Percentiles rank a stretch among this genome's conserved stretches.
Conservation (phyloP, 1,140 invertebrate genomes). For the Drosophila nigromelanica region DNA sequence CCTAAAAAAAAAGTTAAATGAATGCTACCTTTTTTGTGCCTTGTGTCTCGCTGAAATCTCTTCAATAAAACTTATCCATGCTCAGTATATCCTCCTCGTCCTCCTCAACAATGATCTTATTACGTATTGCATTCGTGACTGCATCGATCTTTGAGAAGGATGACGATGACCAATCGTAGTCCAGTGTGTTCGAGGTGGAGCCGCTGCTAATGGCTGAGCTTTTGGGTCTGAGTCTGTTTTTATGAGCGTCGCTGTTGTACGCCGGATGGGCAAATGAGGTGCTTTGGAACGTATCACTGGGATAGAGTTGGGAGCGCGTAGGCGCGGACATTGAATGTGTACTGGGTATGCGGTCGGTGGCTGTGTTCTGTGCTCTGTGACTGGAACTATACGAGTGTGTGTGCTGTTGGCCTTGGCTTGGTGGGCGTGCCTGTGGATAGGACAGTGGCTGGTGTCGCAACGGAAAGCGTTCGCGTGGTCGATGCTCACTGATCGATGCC, state of each 20-base stretch:
- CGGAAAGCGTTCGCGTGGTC: conserved; percentile 60
- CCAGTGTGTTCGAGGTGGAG: conserved; percentile 22
- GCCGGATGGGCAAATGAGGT: conserved; percentile 61
- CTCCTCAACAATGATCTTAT: conserved; percentile 80
- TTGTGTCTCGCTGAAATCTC: conserved; percentile 67
- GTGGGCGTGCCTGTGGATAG: conserved; percentile 50
- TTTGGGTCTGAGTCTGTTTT: conserved; percentile 38
- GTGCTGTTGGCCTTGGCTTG: conserved; percentile 23
- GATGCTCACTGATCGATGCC: conserved; percentile 26
- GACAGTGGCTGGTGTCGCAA: conserved; percentile 70
- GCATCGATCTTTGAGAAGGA: conserved; percentile 68
- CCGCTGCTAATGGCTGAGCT: conserved; percentile 5
- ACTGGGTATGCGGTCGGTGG: conserved; percentile 13
- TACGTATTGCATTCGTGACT: conserved; percentile 77
- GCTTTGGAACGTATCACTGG: conserved; percentile 39
- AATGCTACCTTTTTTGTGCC: conserved; percentile 6
- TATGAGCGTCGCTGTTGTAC: conserved; percentile 7
- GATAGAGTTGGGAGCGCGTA: conserved; percentile 14
- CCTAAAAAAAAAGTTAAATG: neutral
- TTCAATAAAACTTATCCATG: conserved; percentile 81
- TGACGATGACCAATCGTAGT: conserved; percentile 48
- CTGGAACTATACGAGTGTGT: conserved; percentile 26
- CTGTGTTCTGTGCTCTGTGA: conserved; percentile 3
- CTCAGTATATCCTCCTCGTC: conserved; percentile 80
- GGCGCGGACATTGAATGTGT: conserved; percentile 13